A percentile compares a stretch with the other conserved stretches of the same genome.
Conservation (phyloP, 37 sponge, comb jelly and placozoan genomes). For the Beroe forskalii region DNA sequence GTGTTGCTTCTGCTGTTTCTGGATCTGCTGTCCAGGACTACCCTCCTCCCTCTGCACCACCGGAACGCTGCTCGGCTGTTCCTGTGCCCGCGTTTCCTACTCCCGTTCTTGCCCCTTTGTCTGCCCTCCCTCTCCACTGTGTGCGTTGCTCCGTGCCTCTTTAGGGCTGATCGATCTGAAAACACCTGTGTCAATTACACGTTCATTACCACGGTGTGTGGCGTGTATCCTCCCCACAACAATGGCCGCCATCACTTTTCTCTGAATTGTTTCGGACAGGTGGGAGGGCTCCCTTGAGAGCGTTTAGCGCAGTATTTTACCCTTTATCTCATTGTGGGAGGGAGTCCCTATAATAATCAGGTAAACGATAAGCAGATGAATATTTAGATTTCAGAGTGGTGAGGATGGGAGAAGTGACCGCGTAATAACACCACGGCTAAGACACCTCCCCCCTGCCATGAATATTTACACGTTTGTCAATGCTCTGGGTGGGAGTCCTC, state of each 20-base stretch:
- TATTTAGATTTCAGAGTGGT: not conserved
- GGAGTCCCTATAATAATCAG: not conserved
- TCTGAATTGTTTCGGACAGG: too few relatives aligned
- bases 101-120: not conserved
- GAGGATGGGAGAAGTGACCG: not conserved
- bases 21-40: too few relatives aligned
- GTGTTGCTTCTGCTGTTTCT: not conserved
- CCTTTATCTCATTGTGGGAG: not conserved
- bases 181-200: too few relatives aligned
- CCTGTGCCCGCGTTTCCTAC: not conserved
- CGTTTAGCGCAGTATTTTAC: not conserved
- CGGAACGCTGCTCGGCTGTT: too few relatives aligned
- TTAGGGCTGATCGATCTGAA: conserved; percentile 17
- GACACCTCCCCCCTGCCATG: not conserved
- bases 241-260: too few relatives aligned
- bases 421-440: not conserved
- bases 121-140: not conserved
- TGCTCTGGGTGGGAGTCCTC: not conserved
- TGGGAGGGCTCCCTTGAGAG: not conserved
- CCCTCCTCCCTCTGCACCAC: too few relatives aligned
- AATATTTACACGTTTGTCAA: not conserved
- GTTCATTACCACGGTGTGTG: too few relatives aligned
- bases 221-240: too few relatives aligned
- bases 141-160: conserved; percentile 41
- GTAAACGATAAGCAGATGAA: not conserved